Evolutionary conservation across 2,888 invertebrate genomes (phyloP).

Genomic region (Patella ulyssiponensis): DNA sequence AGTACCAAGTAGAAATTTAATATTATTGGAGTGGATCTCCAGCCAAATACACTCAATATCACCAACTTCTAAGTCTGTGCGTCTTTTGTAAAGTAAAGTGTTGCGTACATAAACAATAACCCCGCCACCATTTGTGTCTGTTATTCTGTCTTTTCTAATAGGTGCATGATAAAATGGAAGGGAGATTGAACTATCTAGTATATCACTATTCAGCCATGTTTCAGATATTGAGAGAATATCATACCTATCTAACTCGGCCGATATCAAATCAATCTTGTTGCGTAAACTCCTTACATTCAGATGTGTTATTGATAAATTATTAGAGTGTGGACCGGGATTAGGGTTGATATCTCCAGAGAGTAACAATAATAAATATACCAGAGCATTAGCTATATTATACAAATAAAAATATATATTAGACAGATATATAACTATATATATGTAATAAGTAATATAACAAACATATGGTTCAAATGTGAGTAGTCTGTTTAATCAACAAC

Average conservation of each 20-base stretch:
- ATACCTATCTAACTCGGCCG: background rate
- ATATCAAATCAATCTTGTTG: slow-evolving; percentile 3
- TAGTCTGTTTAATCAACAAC: too few relatives aligned
- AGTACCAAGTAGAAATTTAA: background rate
- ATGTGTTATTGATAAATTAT: slow-evolving; percentile 11
- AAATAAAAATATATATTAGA: too few relatives aligned
- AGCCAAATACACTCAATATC: slow-evolving; percentile 21
- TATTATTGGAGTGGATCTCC: slow-evolving; percentile 8
- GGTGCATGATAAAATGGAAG: background rate
- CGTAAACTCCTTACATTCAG: slow-evolving; percentile 9
- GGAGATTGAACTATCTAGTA: background rate
- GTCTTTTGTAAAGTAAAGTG: background rate
- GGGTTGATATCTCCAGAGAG: background rate
- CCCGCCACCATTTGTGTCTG: background rate
- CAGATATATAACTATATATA: too few relatives aligned
- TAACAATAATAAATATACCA: background rate
- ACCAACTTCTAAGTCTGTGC: slow-evolving; percentile 8
- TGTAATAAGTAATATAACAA: too few relatives aligned
- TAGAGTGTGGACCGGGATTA: background rate
- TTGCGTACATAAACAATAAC: slow-evolving; percentile 1
- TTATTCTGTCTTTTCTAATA: background rate
- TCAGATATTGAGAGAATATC: slow-evolving; percentile 13
- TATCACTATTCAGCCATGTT: slow-evolving; percentile 6
- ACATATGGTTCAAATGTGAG: too few relatives aligned
- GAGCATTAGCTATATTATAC: too few relatives aligned